Conservation (phyloP, 2,797 vertebrate genomes). For the Sebastes taczanowskii region DNA sequence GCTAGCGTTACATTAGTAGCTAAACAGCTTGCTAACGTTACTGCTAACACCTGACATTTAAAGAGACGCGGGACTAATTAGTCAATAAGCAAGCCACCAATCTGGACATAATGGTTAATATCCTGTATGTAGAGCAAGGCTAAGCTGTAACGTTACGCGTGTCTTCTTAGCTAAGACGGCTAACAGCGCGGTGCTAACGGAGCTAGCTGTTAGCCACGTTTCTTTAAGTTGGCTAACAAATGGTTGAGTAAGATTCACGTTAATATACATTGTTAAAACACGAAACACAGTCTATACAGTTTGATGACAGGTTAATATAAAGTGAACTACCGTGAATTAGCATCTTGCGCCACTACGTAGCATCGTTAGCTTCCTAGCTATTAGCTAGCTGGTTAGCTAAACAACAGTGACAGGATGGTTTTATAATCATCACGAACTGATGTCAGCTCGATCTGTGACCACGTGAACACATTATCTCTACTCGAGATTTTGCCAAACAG, state of each 20-base stretch:
- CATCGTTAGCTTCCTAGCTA: slow-evolving; percentile 17
- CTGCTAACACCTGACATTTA: neutral
- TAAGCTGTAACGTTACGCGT: no score
- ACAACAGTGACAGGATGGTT: slow-evolving; percentile 51
- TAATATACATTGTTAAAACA: rapidly evolving
- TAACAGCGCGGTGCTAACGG: slow-evolving; percentile 18
- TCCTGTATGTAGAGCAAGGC: neutral
- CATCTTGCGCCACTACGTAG: slow-evolving; percentile 18
- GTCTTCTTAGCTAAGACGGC: neutral
- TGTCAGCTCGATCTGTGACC: neutral
- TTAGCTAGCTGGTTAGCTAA: slow-evolving; percentile 51
- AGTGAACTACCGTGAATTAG: neutral
- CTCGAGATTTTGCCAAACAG: neutral
- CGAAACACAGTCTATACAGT: rapidly evolving
- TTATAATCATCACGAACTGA: slow-evolving; percentile 26
- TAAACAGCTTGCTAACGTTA: neutral
- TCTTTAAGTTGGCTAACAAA: slow-evolving; percentile 33
- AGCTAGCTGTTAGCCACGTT: slow-evolving; percentile 50
- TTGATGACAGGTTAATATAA: neutral
- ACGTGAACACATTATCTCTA: neutral
- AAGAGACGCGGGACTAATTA: neutral
- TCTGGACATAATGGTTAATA: neutral
- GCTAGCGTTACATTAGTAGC: neutral
- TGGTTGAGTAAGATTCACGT: rapidly evolving
- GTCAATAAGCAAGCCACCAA: neutral